A percentile compares a stretch with the other conserved stretches of the same genome.
These are phyloP conservation scores for Aviceda subcristata DNA, from an alignment of 2,113 vertebrate species.

Conservation along the genomic window DNA sequence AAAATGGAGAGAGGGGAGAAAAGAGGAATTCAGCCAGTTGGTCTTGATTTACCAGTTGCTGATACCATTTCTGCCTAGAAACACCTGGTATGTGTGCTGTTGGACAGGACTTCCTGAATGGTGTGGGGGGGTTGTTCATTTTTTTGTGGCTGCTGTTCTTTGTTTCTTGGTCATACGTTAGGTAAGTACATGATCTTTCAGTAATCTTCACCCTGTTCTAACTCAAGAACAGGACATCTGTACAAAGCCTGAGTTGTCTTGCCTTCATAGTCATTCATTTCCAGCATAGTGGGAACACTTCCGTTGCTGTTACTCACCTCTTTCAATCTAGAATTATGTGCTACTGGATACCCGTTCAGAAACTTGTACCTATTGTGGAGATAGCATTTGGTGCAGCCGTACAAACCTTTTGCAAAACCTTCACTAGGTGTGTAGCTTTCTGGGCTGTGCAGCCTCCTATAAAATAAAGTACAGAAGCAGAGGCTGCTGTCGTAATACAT, in stretches of 20 bases:
- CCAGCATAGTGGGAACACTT: accelerated
- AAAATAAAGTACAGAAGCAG: not conserved
- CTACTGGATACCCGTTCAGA: not conserved
- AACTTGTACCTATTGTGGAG: not conserved
- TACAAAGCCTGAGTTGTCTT: not conserved
- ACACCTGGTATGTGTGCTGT: accelerated
- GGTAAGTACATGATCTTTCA: not conserved
- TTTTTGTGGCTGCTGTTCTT: not conserved
- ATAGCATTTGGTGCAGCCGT: not conserved
- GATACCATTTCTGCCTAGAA: not conserved
- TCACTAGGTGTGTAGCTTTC: not conserved
- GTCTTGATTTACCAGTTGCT: not conserved
- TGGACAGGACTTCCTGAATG: not conserved
- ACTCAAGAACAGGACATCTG: not conserved
- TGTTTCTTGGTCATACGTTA: not conserved
- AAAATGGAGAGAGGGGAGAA: not conserved
- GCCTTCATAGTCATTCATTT: not conserved
- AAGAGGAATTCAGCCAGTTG: not conserved
- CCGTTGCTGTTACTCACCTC: not conserved
- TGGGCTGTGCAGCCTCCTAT: not conserved
- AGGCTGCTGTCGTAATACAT: not conserved
- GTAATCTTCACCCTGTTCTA: not conserved
- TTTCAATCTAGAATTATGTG: not conserved
- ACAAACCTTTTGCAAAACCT: not conserved
- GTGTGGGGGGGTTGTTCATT: accelerated